These are phyloP conservation scores for Ciconia stormi DNA, from an alignment of 2,113 vertebrate genomes.

Conservation along the genomic window DNA sequence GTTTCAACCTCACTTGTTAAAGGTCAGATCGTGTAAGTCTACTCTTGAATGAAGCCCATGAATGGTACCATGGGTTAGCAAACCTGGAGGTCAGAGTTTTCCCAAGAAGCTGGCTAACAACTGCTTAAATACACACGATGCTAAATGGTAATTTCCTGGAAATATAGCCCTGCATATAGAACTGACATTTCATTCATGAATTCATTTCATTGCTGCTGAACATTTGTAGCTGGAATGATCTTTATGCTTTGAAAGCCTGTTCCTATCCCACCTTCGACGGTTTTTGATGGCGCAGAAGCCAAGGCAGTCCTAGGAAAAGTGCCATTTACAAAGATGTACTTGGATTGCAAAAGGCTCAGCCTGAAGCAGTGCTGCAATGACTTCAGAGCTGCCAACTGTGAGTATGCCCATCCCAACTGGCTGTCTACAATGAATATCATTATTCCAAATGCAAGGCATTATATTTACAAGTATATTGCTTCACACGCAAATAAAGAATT, in stretches of 20 bases:
- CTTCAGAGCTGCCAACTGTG: neutral
- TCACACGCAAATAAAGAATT: neutral
- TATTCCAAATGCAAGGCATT: neutral
- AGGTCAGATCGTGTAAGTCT: neutral
- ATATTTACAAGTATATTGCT: neutral
- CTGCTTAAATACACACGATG: neutral
- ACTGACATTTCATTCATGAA: neutral
- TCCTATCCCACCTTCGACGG: neutral
- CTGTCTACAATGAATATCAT: neutral
- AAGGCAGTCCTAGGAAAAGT: neutral
- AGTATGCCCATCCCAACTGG: neutral
- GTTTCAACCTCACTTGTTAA: neutral
- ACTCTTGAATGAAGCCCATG: neutral
- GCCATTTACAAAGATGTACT: neutral
- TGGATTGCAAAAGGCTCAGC: neutral
- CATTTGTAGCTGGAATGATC: neutral
- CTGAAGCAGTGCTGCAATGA: neutral
- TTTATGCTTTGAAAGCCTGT: neutral
- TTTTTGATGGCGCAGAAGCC: neutral
- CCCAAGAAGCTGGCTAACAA: neutral
- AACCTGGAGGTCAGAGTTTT: neutral
- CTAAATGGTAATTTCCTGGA: neutral
- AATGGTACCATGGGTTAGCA: neutral
- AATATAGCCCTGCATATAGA: neutral
- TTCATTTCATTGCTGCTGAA: neutral